Base-by-base conservation (phyloP, 2,113 vertebrate species). In the Canis aureus region DNA sequence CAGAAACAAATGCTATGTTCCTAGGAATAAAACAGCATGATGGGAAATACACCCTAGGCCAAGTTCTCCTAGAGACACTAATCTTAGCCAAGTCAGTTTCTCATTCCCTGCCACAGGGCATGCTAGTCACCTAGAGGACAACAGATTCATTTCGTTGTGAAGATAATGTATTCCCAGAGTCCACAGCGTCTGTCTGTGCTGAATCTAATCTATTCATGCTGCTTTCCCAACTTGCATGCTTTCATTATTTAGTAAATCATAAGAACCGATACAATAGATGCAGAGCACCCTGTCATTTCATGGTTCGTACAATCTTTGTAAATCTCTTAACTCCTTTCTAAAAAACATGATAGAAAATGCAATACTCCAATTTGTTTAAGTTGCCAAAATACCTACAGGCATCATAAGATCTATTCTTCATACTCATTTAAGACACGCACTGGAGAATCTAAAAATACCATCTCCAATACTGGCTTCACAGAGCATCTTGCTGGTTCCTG, bases 341-440 rank as follows among this genome's bases (percentile, higher is more conserved):
- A 91, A 88, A 86, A 67, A 73, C 43, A 78, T 38, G 35, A 29
- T 32, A 89, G 76, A 87, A 94, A 91, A 93, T 62, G 23, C 25
- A 84, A 57, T 16, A 59, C 23, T 93, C 38, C 35, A 32, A 11
- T 57, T 59, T 49, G 43, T 90, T 89, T 43, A 59, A 67, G 19
- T 67, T 59, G 67, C n/a, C 51, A 83, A 89, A 80, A 89, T 32
- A 38, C 25, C 49, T 20, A 55, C 16, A 93, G 76, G 74, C 17
- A 79, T 91, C 35, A 49, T 5, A 89, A 1, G 38, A 60, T 35
- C 15, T 51, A n/a, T 51, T 62, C 78, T 49, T 79, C 53, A 35
- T 27, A 29, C 29, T 81, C 57, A 94, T 66, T 76, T 89, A 76
- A 92, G 85, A 76, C 76, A 67, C 1, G 17, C 43, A 64, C n/a